Evolutionary conservation across 2,888 invertebrate genomes (phyloP), one percentile per base, ranked within the genome.

Genomic region (Zhuqinia jingwanae): DNA sequence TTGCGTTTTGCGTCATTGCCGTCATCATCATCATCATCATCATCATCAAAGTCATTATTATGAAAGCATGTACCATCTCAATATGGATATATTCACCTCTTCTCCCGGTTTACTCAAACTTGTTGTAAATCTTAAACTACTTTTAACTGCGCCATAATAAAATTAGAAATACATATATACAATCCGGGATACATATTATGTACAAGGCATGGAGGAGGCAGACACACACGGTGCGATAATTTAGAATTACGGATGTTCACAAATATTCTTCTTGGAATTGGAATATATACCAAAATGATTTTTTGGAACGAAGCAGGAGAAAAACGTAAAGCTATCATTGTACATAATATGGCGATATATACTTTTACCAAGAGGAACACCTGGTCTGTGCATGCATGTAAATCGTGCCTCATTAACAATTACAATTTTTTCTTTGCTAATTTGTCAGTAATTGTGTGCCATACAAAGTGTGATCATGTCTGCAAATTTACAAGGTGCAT

Each of bases 401-500:
- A 6, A 36, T 42, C 6, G 65, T 65, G 65, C 10, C 42, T 65
- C 65, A 65, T 65, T 65, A 36, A 42, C 65, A 65, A 65, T 65
- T 65, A 42, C 30, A 17, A 65, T 42, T 65, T 20, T 17, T 65
- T 36, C 42, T 65, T 22, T 22, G 58, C 58, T 60, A 60, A 60
- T 60, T 60, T 60, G 36, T 36, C 36, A 60, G 58, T 25, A 60
- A 25, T 22, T 60, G 22, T 60, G 13, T 60, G 58, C 13, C 13
- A 17, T 11, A 56, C 20, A 60, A 60, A 8, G 3, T 36, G 36
- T 36, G 5, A 36, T 65, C 65, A 65, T 65, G 65, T 36, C 36
- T n/a, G 65, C 65, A 65, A 17, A 60, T 25, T 36, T 65, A 36
- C 65, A 65, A 60, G 10, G 58, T 60, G 58, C 53, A 53, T 53